These are phyloP conservation scores for Dermochelys coriacea DNA, from an alignment of 2,797 vertebrate species.

Conservation along the genomic window DNA sequence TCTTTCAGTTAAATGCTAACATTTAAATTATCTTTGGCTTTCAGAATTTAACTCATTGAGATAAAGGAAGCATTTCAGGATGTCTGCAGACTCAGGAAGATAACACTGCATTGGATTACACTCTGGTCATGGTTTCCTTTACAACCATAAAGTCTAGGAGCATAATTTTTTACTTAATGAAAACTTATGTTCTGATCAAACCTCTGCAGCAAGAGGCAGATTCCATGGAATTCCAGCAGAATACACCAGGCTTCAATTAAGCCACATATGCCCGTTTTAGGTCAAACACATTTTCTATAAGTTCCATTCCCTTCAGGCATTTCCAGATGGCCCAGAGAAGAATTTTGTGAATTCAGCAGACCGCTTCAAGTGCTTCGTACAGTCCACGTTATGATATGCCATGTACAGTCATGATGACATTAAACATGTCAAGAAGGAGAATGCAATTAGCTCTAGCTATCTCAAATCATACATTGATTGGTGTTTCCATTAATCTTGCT, in stretches of 20 bases:
- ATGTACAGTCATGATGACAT: fast-evolving
- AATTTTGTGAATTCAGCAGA: not conserved
- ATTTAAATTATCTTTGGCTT: not conserved
- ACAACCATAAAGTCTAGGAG: not conserved
- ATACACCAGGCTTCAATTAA: not conserved
- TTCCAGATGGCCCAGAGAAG: not conserved
- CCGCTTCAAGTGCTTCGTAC: fast-evolving
- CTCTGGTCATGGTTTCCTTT: not conserved
- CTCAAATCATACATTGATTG: not conserved
- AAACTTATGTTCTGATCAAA: not conserved
- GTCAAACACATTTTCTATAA: not conserved
- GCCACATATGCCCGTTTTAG: fast-evolving
- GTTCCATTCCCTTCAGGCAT: not conserved
- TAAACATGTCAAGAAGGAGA: not conserved
- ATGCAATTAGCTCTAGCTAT: not conserved
- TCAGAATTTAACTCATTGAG: not conserved
- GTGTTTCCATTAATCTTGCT: not conserved
- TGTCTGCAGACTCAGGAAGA: not conserved
- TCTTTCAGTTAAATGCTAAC: no score
- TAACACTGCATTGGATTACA: not conserved
- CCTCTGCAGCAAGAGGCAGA: fast-evolving
- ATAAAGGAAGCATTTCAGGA: not conserved
- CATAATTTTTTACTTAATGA: not conserved
- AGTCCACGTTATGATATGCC: fast-evolving
- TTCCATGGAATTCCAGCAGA: fast-evolving